Conservation (phyloP, 2,797 vertebrate genomes). For the Alca torda region DNA sequence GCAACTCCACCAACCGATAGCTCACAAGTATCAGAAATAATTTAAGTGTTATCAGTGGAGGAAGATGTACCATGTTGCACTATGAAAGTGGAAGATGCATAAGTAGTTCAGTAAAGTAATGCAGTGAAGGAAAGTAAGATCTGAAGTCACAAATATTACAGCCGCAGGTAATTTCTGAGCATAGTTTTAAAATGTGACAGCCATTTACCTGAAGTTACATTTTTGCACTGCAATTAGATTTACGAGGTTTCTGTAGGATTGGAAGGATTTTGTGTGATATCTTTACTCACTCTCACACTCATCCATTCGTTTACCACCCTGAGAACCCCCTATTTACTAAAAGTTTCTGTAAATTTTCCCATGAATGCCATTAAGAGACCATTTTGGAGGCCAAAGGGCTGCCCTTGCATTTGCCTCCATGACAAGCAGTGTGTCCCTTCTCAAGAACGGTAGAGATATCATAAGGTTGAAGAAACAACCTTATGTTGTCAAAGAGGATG, state of each 20-base stretch:
- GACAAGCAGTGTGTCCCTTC: neutral
- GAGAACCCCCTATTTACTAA: neutral
- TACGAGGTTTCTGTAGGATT: neutral
- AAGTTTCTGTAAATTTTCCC: neutral
- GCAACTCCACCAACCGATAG: neutral
- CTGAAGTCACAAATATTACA: neutral
- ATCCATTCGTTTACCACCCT: neutral
- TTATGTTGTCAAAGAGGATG: neutral
- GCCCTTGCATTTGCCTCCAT: neutral
- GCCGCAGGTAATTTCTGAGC: neutral
- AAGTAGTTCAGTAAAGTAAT: neutral
- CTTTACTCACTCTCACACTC: neutral
- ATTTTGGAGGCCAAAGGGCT: neutral
- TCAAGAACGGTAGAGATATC: neutral
- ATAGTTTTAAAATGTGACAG: neutral
- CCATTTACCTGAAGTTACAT: neutral
- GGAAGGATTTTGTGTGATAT: neutral
- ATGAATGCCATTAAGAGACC: neutral
- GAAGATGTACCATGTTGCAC: neutral
- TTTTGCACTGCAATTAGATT: neutral
- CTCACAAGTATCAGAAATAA: neutral
- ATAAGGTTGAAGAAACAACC: neutral
- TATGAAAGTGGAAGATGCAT: neutral
- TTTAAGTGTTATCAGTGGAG: neutral
- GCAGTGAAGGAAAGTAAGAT: neutral